Evolutionary conservation across 2,797 vertebrate species (phyloP).

Genomic region (Borostomias antarcticus): DNA sequence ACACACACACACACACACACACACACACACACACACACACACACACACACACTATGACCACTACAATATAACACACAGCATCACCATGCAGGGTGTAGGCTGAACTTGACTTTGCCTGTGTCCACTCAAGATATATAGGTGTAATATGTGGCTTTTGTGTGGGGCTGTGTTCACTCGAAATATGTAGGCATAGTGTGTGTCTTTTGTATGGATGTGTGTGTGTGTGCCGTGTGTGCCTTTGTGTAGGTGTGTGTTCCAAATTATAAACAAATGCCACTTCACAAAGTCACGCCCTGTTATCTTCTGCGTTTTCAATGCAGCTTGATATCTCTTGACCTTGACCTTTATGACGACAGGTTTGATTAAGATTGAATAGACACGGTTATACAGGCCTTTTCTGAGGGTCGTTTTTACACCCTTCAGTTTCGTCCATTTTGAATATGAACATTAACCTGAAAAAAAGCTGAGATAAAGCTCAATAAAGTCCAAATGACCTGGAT

Average conservation of each 20-base stretch:
- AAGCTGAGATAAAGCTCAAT: no score
- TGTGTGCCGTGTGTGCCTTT: not conserved
- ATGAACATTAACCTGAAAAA: not conserved
- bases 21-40: constrained; percentile 17
- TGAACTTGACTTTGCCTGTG: constrained; percentile 71
- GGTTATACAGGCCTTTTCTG: no score
- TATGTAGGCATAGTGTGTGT: constrained; percentile 45
- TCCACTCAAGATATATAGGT: constrained; percentile 59
- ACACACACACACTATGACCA: constrained; percentile 69
- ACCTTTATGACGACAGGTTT: no score
- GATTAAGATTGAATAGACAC: no score
- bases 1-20: constrained; percentile 18
- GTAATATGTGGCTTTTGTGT: constrained; percentile 16
- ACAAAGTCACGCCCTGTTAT: not conserved
- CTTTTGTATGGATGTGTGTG: constrained; percentile 14
- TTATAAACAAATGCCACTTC: not conserved
- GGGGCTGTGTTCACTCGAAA: constrained; percentile 25
- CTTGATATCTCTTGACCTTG: no score
- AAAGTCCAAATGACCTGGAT: no score
- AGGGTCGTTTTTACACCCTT: no score
- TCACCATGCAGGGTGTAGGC: constrained; percentile 60
- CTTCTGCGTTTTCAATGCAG: no score
- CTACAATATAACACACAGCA: constrained; percentile 70
- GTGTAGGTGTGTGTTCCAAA: constrained; percentile 12
- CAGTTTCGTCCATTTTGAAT: not conserved